These are phyloP conservation scores for Euplexia lucipara DNA, from an alignment of 2,888 invertebrate genomes.

Conservation along the genomic window DNA sequence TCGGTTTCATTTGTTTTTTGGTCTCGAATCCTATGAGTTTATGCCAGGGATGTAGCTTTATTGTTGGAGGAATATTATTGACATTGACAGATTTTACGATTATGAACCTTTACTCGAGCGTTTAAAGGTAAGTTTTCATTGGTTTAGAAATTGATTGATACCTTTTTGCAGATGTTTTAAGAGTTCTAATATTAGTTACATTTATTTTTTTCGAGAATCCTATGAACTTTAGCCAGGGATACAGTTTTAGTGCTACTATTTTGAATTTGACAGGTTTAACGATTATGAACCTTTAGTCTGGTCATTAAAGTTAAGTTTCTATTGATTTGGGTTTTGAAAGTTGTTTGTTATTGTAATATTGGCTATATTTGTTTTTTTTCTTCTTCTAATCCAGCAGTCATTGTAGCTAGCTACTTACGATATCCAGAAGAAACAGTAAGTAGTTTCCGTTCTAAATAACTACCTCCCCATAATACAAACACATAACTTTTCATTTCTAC, in stretches of 20 bases:
- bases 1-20: background rate
- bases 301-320: background rate
- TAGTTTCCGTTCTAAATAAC: constrained; percentile 8
- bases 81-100: background rate
- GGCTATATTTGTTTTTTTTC: background rate
- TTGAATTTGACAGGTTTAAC: background rate
- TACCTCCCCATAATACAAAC: constrained; percentile 25
- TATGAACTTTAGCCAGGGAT: too few relatives aligned
- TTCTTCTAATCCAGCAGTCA: background rate
- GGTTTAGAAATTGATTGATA: background rate
- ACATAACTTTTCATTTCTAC: constrained; percentile 54
- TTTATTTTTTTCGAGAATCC: too few relatives aligned
- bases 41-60: background rate
- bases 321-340: background rate
- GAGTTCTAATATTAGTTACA: background rate
- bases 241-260: background rate
- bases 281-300: background rate
- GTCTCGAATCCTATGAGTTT: too few relatives aligned
- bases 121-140: background rate
- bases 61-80: too few relatives aligned
- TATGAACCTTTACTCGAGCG: background rate
- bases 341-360: background rate
- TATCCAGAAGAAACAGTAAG: background rate
- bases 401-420: background rate
- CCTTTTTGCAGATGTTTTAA: background rate